Evolutionary conservation across 2,888 invertebrate genomes (phyloP).

Genomic region (Cataglyphis rosenhaueri): DNA sequence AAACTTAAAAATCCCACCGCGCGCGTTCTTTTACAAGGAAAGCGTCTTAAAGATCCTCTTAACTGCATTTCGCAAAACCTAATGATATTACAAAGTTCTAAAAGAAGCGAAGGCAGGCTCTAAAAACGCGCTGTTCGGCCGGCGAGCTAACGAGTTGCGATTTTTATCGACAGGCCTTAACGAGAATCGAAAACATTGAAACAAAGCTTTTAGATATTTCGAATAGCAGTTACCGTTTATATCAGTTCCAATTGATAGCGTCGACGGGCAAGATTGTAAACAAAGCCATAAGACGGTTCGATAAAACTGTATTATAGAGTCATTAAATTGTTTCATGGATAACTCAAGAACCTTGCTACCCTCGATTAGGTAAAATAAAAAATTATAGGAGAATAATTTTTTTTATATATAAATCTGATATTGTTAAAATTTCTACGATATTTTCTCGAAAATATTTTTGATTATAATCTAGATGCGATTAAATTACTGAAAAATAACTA

Average conservation of each 20-base stretch:
- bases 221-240: conserved; percentile 20
- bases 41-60: conserved; percentile 47
- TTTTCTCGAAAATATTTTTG: neutral
- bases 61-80: conserved; percentile 48
- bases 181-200: conserved; percentile 31
- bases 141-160: conserved; percentile 41
- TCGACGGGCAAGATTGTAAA: conserved; percentile 50
- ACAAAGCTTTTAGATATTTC: conserved; percentile 43
- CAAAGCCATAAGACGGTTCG: conserved; percentile 58
- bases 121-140: conserved; percentile 9
- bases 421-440: neutral
- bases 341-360: neutral
- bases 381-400: neutral
- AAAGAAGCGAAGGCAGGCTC: conserved; percentile 19
- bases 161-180: conserved; percentile 37
- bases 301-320: conserved; percentile 51
- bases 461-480: neutral
- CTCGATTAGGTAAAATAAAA: neutral
- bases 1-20: conserved; percentile 48
- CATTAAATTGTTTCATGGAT: conserved; percentile 53
- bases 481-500: neutral
- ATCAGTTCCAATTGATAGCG: neutral
- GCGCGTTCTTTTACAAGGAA: conserved; percentile 38
- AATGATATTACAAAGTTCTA: conserved; percentile 51
- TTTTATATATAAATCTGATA: conserved; percentile 15